Conservation (phyloP, 2,113 vertebrate species). For the Pelecanus crispus region DNA sequence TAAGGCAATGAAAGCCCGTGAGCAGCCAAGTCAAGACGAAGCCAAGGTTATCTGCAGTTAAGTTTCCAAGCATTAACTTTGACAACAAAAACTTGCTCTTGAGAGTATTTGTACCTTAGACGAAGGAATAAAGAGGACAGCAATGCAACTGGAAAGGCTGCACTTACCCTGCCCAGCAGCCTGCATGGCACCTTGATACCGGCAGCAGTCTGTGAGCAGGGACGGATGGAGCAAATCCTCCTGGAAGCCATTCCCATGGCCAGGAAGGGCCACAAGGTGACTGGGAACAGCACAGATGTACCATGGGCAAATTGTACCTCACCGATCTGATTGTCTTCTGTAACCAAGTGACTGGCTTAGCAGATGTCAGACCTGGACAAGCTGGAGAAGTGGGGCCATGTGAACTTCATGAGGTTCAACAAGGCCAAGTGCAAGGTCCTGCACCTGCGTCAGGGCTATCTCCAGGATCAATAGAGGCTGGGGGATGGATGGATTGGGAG, state of each 20-base stretch:
- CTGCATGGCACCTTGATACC: not conserved
- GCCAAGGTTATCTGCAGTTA: not conserved
- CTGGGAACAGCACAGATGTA: no score
- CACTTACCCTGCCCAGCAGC: no score
- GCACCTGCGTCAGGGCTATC: not conserved
- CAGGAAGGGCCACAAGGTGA: not conserved
- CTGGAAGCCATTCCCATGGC: not conserved
- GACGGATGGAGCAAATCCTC: not conserved
- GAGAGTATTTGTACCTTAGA: not conserved
- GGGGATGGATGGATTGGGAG: not conserved
- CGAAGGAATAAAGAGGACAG: not conserved
- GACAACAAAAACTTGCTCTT: not conserved
- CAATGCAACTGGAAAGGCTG: not conserved
- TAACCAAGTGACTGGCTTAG: not conserved
- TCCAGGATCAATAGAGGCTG: not conserved
- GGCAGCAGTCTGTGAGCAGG: not conserved
- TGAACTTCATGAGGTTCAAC: not conserved
- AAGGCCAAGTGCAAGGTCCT: not conserved
- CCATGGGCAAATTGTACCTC: not conserved
- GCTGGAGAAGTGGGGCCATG: not conserved
- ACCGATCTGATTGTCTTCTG: fast-evolving
- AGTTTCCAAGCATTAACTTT: not conserved
- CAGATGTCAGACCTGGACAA: not conserved
- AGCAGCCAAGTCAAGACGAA: not conserved
- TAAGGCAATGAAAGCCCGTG: not conserved